Evolutionary conservation across 2,888 invertebrate species (phyloP).

Genomic region (Clanis bilineata): DNA sequence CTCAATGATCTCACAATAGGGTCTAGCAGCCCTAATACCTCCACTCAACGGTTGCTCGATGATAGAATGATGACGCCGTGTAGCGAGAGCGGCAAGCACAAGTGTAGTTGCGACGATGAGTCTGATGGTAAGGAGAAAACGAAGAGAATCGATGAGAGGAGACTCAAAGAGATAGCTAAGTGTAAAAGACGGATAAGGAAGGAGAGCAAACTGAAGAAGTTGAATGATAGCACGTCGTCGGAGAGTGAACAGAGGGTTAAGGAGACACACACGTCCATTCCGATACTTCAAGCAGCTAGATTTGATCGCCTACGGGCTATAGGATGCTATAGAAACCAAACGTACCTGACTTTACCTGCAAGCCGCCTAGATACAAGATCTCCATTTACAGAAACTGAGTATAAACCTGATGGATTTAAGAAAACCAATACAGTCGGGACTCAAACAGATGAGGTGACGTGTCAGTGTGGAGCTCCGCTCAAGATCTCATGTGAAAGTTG

Average conservation of each 20-base stretch:
- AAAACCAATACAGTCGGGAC: slow-evolving; percentile 65
- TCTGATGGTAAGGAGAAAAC: slow-evolving; percentile 74
- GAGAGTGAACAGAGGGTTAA: slow-evolving; percentile 64
- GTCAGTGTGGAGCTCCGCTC: slow-evolving; percentile 59
- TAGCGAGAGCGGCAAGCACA: slow-evolving; percentile 89
- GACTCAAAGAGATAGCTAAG: slow-evolving; percentile 75
- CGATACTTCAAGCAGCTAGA: slow-evolving; percentile 73
- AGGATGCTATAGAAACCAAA: slow-evolving; percentile 74
- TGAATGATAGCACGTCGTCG: slow-evolving; percentile 71
- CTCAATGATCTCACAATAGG: slow-evolving; percentile 74
- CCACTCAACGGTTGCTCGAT: slow-evolving; percentile 64
- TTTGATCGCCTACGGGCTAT: slow-evolving; percentile 75
- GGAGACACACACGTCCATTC: slow-evolving; percentile 72
- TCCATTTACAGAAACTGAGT: slow-evolving; percentile 58
- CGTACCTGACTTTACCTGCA: slow-evolving; percentile 70
- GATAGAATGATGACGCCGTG: slow-evolving; percentile 88
- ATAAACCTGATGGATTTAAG: slow-evolving; percentile 54
- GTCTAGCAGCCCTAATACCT: slow-evolving; percentile 36
- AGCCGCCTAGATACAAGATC: slow-evolving; percentile 65
- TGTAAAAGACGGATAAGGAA: slow-evolving; percentile 70
- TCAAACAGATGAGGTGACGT: slow-evolving; percentile 67
- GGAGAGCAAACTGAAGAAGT: slow-evolving; percentile 67
- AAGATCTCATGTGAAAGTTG: slow-evolving; percentile 54
- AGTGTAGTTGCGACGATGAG: slow-evolving; percentile 88
- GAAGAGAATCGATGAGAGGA: slow-evolving; percentile 64